These are phyloP conservation scores for Notocelia uddmanniana DNA, from an alignment of 2,888 invertebrate genomes.

Conservation along the genomic window DNA sequence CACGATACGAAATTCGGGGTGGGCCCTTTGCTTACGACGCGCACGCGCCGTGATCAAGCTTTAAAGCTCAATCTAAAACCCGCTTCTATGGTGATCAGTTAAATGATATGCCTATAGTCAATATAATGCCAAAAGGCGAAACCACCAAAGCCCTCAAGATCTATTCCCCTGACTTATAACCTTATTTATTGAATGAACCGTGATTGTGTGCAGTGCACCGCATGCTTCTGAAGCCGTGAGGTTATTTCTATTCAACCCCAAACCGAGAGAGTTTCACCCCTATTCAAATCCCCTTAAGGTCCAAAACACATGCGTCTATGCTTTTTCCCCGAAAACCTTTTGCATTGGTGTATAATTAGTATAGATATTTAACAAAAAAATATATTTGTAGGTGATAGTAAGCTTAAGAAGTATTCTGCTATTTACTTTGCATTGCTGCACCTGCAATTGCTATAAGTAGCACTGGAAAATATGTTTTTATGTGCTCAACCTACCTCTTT, in stretches of 20 bases:
- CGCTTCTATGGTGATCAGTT: too few species aligned
- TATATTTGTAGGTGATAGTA: neutral
- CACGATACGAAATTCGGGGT: too few species aligned
- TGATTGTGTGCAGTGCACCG: slow-evolving; percentile 37
- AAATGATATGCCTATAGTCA: too few species aligned
- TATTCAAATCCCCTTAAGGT: slow-evolving; percentile 29
- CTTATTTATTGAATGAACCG: neutral
- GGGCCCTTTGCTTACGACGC: too few species aligned
- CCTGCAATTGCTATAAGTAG: too few species aligned
- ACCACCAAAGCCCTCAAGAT: neutral
- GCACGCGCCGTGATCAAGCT: too few species aligned
- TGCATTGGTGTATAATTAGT: slow-evolving; percentile 44
- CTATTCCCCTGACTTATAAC: neutral
- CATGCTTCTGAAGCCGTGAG: slow-evolving; percentile 46
- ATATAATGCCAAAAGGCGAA: neutral
- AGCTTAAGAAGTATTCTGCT: neutral
- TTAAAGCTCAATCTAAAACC: neutral
- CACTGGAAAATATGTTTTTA: too few species aligned
- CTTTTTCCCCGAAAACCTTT: slow-evolving; percentile 11
- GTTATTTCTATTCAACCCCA: slow-evolving; percentile 45
- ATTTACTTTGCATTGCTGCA: neutral
- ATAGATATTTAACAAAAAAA: neutral
- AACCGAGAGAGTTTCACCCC: slow-evolving; percentile 32
- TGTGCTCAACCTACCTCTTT: too few species aligned
- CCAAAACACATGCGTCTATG: slow-evolving; percentile 44